Evolutionary conservation across 1,140 invertebrate genomes (phyloP).

Genomic region (Babylonia areolata): DNA sequence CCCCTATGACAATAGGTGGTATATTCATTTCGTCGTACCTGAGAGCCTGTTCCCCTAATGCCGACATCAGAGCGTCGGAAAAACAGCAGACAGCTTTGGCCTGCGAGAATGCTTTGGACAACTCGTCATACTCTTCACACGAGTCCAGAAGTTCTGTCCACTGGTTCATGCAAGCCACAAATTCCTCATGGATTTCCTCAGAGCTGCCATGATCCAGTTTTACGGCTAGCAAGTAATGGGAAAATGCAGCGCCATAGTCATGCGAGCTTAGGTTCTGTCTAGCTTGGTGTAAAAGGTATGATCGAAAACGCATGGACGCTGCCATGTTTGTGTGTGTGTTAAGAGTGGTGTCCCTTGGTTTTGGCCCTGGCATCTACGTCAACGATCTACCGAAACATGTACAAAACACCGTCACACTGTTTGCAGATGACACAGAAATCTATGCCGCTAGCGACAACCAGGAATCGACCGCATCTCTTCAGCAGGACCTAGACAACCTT

Average conservation of each 20-base stretch:
- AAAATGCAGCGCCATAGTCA: conserved; percentile 67
- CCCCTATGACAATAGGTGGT: neutral
- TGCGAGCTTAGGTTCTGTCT: conserved; percentile 47
- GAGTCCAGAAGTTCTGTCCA: conserved; percentile 61
- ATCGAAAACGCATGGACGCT: neutral
- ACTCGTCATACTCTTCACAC: conserved; percentile 59
- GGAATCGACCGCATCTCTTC: too few relatives aligned
- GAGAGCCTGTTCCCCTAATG: conserved; percentile 75
- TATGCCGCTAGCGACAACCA: too few relatives aligned
- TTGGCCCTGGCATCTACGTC: too few relatives aligned
- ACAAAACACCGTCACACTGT: too few relatives aligned
- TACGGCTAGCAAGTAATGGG: conserved; percentile 63
- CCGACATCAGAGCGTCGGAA: conserved; percentile 72
- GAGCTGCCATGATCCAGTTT: conserved; percentile 53
- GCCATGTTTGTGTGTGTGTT: neutral
- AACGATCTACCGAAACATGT: too few relatives aligned
- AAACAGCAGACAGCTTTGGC: conserved; percentile 74
- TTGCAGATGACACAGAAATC: too few relatives aligned
- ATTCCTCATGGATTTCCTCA: conserved; percentile 58
- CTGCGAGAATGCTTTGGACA: conserved; percentile 76
- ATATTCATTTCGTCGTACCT: conserved; percentile 64
- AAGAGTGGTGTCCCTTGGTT: conserved; percentile 29
- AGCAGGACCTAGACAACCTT: too few relatives aligned
- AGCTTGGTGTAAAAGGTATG: conserved; percentile 47
- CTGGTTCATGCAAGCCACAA: conserved; percentile 58